Evolutionary conservation across 2,797 vertebrate genomes (phyloP).

Genomic region (Craterocephalus amniculus): DNA sequence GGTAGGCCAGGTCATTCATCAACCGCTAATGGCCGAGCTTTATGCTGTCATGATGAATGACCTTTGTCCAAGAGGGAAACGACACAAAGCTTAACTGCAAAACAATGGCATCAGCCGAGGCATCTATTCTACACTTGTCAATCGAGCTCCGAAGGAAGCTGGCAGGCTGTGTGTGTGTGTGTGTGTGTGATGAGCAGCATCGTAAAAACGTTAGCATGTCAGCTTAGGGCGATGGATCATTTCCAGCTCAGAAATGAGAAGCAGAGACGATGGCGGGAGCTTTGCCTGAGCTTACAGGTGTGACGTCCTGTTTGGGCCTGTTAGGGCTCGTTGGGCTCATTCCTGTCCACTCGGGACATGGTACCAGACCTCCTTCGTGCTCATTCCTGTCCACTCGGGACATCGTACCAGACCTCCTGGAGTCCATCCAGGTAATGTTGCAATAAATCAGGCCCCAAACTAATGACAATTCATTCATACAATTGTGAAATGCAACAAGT

Average conservation of each 20-base stretch:
- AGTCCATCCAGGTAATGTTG: too few relatives aligned
- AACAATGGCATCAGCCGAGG: constrained; percentile 75
- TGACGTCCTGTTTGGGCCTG: constrained; percentile 59
- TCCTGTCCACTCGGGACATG: too few relatives aligned
- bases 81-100: constrained; percentile 55
- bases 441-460: not conserved
- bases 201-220: constrained; percentile 68
- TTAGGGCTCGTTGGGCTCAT: constrained; percentile 25
- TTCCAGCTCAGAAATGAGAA: constrained; percentile 44
- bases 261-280: constrained; percentile 41
- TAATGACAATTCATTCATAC: not conserved
- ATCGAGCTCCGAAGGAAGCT: constrained; percentile 63
- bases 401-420: too few relatives aligned
- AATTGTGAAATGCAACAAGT: not conserved
- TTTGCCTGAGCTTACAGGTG: constrained; percentile 55
- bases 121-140: constrained; percentile 79
- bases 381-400: too few relatives aligned
- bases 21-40: constrained; percentile 77
- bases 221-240: constrained; percentile 64
- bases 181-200: constrained; percentile 21
- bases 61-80: constrained; percentile 68
- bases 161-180: constrained; percentile 16
- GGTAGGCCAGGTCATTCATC: constrained; percentile 78
- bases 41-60: constrained; percentile 78
- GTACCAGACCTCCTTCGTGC: too few relatives aligned